Evolutionary conservation across 1,140 invertebrate species (phyloP), one percentile per base, ranked within the genome.

Genomic region (Planococcus citri): DNA sequence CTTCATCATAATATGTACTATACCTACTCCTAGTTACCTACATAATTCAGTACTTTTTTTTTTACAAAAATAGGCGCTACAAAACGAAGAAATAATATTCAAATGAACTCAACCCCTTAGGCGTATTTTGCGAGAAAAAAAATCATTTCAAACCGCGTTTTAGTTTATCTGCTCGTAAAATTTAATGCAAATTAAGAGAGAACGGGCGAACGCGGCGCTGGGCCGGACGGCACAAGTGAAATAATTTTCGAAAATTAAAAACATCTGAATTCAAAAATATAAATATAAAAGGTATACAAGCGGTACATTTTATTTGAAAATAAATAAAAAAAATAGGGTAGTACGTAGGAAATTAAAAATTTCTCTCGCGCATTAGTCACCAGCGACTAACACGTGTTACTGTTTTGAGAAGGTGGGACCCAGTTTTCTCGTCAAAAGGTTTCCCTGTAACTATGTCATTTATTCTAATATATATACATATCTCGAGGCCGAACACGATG

Each of bases 241-340:
- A 51, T 51, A 51, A 51, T 51, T 51, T 51, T 51, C 41, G 41
- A 51, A 51, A 51, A 51, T 51, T 51, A 51, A 51, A 51, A 51
- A 51, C 41, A 51, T 20, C 41, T 20, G 41, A 51, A 51, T 51
- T 17, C n/a, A 51, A 20, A 14, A 20, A 51, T 17, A 17, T 51
- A 14, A 20, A 51, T 17, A 17, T 51, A 51, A 51, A 51, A 51
- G 41, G 41, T 51, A 51, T 51, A 51, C 41, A 20, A 37, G 41
- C 12, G 12, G 41, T 20, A 33, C n/a, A 51, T 51, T 51, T 51
- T 51, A 51, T 51, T 51, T 51, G 41, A 20, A 51, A 51, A 51
- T 51, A 51, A 51, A 51, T 51, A 51, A 51, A 51, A 51, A 51
- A 51, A 51, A 51, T 51, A 51, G 41, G 41, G 41, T 51, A 51